A percentile compares a stretch with the other conserved stretches of the same genome.
phyloP scores from a whole-genome alignment of 2,113 vertebrate genomes.

The Diadophis punctatus region DNA sequence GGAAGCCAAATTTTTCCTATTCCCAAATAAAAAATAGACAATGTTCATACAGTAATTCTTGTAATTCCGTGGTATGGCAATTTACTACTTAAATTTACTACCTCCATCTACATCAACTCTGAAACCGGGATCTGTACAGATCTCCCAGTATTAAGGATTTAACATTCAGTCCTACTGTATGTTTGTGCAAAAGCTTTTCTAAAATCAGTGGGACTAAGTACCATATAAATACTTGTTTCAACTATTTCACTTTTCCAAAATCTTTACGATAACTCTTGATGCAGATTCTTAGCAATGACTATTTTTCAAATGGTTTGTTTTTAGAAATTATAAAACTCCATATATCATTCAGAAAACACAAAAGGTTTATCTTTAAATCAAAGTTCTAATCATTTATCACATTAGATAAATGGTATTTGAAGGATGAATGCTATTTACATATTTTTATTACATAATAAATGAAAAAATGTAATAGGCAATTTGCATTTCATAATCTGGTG shows the following conservation, averaged over 20 bases:
- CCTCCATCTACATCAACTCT: neutral
- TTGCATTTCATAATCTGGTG: neutral
- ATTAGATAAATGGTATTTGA: constrained; percentile 57
- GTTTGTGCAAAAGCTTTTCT: neutral
- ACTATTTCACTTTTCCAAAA: neutral
- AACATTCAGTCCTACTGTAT: neutral
- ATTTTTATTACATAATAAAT: constrained; percentile 52
- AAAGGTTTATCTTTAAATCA: constrained; percentile 40
- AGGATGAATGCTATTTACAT: constrained; percentile 66
- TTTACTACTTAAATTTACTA: neutral
- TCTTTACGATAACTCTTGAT: neutral
- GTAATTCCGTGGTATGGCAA: neutral
- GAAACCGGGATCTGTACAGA: neutral
- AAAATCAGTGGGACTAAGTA: neutral
- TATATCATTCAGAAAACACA: constrained; percentile 48
- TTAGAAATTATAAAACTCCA: constrained; percentile 58
- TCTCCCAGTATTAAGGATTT: neutral
- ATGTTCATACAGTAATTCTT: neutral
- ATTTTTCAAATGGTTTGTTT: neutral
- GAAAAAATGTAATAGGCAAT: constrained; percentile 35
- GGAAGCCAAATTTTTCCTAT: neutral
- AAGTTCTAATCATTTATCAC: constrained; percentile 54
- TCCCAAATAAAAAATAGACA: neutral
- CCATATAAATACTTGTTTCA: neutral
- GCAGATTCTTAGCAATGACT: neutral